Percentiles rank a stretch among this genome's conserved stretches.
These are phyloP conservation scores for Drosophila chauvacae DNA, from an alignment of 1,140 invertebrate species.

Conservation along the genomic window DNA sequence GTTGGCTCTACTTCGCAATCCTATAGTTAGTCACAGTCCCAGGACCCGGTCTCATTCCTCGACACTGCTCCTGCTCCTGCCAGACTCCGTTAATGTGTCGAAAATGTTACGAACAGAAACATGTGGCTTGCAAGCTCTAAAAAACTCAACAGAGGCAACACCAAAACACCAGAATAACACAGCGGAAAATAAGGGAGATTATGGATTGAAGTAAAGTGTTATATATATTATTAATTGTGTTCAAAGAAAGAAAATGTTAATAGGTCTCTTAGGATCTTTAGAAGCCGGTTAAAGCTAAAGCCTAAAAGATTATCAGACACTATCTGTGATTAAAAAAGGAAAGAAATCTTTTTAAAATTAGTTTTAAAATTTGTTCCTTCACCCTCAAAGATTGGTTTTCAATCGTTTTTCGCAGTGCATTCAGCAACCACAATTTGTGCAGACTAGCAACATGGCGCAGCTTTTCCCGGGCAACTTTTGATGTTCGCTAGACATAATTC, in stretches of 20 bases:
- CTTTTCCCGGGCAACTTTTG: slow-evolving; percentile 64
- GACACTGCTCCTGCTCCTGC: slow-evolving; percentile 12
- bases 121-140: slow-evolving; percentile 69
- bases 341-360: no score
- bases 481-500: slow-evolving; percentile 82
- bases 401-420: slow-evolving; percentile 1
- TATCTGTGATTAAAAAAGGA: no score
- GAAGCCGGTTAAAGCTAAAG: no score
- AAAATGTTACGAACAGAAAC: slow-evolving; percentile 77
- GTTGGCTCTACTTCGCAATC: slow-evolving; percentile 1
- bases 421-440: slow-evolving; percentile 43
- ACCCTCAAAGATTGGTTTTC: background rate
- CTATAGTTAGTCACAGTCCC: background rate
- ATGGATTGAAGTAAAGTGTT: no score
- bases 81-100: slow-evolving; percentile 69
- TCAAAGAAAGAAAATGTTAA: no score
- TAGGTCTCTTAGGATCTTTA: no score
- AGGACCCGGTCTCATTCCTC: background rate
- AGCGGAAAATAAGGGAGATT: background rate
- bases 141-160: slow-evolving; percentile 31
- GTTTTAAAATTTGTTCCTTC: no score
- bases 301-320: no score
- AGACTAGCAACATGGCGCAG: slow-evolving; percentile 35
- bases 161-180: slow-evolving; percentile 25
- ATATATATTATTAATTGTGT: no score